phyloP scores from a whole-genome alignment of 2,113 vertebrate species.

The Pachypanchax playfairii region DNA sequence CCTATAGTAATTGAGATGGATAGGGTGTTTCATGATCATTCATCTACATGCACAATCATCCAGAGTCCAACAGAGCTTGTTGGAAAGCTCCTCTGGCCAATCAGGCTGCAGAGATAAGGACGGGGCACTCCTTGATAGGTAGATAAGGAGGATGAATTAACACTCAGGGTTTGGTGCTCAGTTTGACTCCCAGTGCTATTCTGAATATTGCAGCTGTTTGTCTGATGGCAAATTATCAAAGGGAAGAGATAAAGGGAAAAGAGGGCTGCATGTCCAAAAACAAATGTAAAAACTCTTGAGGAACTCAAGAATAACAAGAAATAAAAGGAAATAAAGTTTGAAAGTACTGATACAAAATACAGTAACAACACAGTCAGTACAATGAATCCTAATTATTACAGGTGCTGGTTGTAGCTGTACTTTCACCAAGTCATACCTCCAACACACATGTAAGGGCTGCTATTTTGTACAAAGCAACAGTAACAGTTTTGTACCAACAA shows the following conservation, averaged over 20 bases:
- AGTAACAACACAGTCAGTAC: too few species aligned
- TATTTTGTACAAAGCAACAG: too few species aligned
- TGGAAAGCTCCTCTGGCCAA: conserved; percentile 38
- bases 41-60: conserved; percentile 65
- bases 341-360: too few species aligned
- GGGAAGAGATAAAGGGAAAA: conserved; percentile 22
- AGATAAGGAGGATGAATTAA: conserved; percentile 45
- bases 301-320: too few species aligned
- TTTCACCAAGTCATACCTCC: too few species aligned
- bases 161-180: conserved; percentile 23
- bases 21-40: conserved; percentile 40
- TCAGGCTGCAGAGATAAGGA: conserved; percentile 15
- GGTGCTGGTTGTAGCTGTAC: too few species aligned
- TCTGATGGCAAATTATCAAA: conserved; percentile 56
- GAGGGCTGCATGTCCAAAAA: conserved; percentile 4
- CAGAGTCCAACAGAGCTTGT: conserved; percentile 31
- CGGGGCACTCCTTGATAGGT: conserved; percentile 45
- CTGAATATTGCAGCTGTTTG: conserved; percentile 66
- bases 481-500: too few species aligned
- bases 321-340: too few species aligned
- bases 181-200: conserved; percentile 34
- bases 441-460: too few species aligned
- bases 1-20: conserved; percentile 62
- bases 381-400: too few species aligned
- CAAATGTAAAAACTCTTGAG: neutral